Evolutionary conservation across 2,797 vertebrate genomes (phyloP), one percentile per base, ranked within the genome.

Genomic region (Chrysocyon brachyurus): DNA sequence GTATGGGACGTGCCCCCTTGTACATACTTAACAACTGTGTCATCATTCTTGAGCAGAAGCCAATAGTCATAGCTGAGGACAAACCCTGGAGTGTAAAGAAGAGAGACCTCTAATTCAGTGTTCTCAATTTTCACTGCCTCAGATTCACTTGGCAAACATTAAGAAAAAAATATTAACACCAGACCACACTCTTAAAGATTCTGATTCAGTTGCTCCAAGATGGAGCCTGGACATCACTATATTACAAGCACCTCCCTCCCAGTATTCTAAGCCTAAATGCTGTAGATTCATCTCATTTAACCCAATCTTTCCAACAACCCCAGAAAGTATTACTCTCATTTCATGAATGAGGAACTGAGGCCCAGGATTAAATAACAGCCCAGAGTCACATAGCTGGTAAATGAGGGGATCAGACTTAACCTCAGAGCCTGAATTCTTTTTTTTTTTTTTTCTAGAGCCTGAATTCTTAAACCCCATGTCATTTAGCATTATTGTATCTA

Each of bases 1-100:
- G 56, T 21, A 12, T 22, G 40, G 78, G 26, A 46, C 15, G 36
- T 90, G 56, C 12, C 24, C 31, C 14, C 49, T 49, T 36, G 12
- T 73, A 26, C 83, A 36, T 56, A 73, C 61, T 49, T 84, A 79
- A 73, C 16, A 82, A 75, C 33, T 66, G 70, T 36, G 54, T 73
- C 26, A 56, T 95, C 33, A 31, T 59, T 81, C 85, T 79, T 66
- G 52, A 86, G n/a, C 33, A 92, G 87, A 87, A 97, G 28, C n/a
- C 56, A 86, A 15, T 40, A 72, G 49, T 82, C 57, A 86, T 12
- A 36, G 24, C 52, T 16, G 26, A 78, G 52, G 46, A 36, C 81
- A 87, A n/a, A 90, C 40, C 17, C 14, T 22, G 75, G 28, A 1
- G 5, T 33, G 10, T 63, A 36, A 0, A 15, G 16, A 66, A 31